Evolutionary conservation across 2,113 vertebrate species (phyloP), one percentile per base, ranked within the genome.

Genomic region (Ammodytes dubius): DNA sequence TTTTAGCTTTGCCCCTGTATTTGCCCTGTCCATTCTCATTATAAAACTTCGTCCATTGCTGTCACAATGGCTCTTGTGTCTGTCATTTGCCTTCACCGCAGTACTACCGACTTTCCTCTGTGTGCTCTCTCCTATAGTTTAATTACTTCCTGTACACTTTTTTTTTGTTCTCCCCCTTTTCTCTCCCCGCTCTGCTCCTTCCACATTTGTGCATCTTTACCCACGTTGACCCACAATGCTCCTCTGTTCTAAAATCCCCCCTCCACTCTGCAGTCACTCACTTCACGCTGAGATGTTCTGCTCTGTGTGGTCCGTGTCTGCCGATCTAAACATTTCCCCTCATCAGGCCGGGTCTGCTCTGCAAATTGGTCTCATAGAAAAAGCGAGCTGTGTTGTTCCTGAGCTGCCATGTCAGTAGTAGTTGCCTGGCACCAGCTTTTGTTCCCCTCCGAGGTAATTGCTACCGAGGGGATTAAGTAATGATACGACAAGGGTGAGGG

Each of bases 1-100:
- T 92, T 91, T 92, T 63, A 86, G 81, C 79, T 90, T 84, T 81
- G 77, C 86, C 89, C 77, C 87, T 79, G 64, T 43, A 54, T 86
- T 88, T 84, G 68, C 74, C 63, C 83, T 79, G 85, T 91, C 89
- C 49, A 60, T 50, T 90, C 87, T 81, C 68, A 70, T 90, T 84
- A 87, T 66, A 72, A 74, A 65, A 35, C 68, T 4, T 3, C 79
- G 50, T 84, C 81, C 78, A 47, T 60, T 71, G 76, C 81, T 86
- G 84, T 79, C 79, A 84, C 67, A 80, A n/a, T 19, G 75, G 61
- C 87, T 85, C 74, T 77, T 74, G 87, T 10, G 46, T 66, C 45
- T 19, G 17, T 52, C 82, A 45, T 12, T 49, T 71, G 68, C 39
- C 75, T 67, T 63, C 42, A 19, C 63, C 43, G 49, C 63, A 2